phyloP scores from a whole-genome alignment of 2,888 invertebrate genomes.

The Cataglyphis livida region DNA sequence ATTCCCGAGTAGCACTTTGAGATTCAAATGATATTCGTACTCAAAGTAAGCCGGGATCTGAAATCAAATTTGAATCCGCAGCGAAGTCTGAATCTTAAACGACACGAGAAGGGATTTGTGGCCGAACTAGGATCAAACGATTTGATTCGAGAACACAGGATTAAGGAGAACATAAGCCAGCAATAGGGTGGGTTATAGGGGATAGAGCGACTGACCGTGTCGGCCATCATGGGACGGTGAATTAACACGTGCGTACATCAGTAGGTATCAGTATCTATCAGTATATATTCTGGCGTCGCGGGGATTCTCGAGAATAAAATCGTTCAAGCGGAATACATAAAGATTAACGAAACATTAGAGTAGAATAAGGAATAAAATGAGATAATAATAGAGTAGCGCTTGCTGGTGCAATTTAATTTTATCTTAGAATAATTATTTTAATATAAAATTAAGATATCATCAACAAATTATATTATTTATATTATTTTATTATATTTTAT shows the following conservation, averaged over 20 bases:
- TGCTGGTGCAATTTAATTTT: neutral
- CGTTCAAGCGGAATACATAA: neutral
- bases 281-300: constrained; percentile 8
- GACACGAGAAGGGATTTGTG: neutral
- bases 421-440: neutral
- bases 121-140: constrained; percentile 41
- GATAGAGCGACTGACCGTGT: constrained; percentile 42
- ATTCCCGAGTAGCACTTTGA: constrained; percentile 3
- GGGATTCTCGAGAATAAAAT: constrained; percentile 2
- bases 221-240: constrained; percentile 41
- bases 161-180: constrained; percentile 44
- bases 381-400: neutral
- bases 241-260: constrained; percentile 49
- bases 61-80: constrained; percentile 19
- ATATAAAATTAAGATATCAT: neutral
- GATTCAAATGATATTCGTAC: constrained; percentile 43
- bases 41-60: constrained; percentile 26
- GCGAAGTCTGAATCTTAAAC: constrained; percentile 40
- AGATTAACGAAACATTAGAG: neutral
- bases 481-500: no score
- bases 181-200: constrained; percentile 22
- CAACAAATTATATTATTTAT: neutral
- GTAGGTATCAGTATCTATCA: constrained; percentile 39
- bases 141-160: constrained; percentile 45
- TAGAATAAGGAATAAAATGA: neutral